Percentiles rank a stretch among this genome's conserved stretches.
phyloP scores from a whole-genome alignment of 2,113 vertebrate genomes.

The Corythaeola cristata region DNA sequence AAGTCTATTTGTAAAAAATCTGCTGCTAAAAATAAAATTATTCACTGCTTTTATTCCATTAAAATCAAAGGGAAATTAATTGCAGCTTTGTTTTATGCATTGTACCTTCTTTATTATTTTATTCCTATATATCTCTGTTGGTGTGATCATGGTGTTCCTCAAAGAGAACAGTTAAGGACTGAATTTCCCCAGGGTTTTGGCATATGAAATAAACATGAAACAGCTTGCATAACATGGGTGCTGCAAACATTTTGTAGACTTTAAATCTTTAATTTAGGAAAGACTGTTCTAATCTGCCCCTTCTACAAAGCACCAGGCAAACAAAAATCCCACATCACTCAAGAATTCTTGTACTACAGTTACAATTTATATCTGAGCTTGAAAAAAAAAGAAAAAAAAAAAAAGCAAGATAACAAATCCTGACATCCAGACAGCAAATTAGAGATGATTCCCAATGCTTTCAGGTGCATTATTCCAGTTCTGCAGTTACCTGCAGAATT shows the following conservation, averaged over 20 bases:
- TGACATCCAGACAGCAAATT: neutral
- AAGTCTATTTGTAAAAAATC: conserved; percentile 45
- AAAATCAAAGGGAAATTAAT: neutral
- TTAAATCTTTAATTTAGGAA: neutral
- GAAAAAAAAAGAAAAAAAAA: neutral
- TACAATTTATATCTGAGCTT: neutral
- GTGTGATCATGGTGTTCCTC: neutral
- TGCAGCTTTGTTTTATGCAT: neutral
- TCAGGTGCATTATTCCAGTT: neutral
- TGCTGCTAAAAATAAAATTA: neutral
- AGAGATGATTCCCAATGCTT: neutral
- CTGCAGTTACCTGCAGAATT: neutral
- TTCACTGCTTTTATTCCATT: conserved; percentile 25
- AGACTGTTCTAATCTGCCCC: neutral
- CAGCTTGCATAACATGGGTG: neutral
- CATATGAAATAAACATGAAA: neutral
- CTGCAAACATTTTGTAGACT: neutral
- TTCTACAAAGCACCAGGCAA: neutral
- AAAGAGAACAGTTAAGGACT: neutral
- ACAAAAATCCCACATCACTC: neutral
- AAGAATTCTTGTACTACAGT: neutral
- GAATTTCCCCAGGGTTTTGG: neutral
- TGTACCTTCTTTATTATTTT: neutral
- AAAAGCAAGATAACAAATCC: neutral
- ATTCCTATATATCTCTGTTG: neutral